Percentiles rank a stretch among this genome's conserved stretches.
Conservation (phyloP, 2,888 invertebrate species). For the Watsonalla binaria region DNA sequence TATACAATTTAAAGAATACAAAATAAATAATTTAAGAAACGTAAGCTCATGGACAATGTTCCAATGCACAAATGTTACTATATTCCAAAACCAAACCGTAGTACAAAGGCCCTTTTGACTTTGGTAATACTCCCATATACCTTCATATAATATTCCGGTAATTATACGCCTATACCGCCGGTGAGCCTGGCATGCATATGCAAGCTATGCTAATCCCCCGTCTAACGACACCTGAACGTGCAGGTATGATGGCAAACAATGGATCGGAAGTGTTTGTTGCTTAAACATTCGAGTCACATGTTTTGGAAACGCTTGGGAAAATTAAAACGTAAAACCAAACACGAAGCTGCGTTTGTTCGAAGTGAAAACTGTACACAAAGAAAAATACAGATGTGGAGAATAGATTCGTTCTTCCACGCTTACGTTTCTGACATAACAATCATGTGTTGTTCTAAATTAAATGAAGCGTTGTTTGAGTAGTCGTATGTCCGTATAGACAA, state of each 20-base stretch:
- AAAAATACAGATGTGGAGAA: too few relatives aligned
- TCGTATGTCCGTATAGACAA: too few relatives aligned
- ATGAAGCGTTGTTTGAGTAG: too few relatives aligned
- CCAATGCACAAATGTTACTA: too few relatives aligned
- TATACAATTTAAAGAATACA: too few relatives aligned
- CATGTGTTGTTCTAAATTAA: too few relatives aligned
- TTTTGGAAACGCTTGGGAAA: not conserved
- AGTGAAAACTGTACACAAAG: not conserved
- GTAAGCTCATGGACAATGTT: too few relatives aligned
- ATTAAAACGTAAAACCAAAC: conserved; percentile 1
- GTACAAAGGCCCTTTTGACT: not conserved
- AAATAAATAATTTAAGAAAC: too few relatives aligned
- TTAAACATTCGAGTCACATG: not conserved
- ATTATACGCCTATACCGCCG: conserved; percentile 32
- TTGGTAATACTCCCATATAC: not conserved
- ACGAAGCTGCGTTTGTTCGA: not conserved
- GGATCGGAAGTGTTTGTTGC: not conserved
- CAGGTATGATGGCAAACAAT: not conserved
- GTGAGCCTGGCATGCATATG: conserved; percentile 34
- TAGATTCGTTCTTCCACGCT: too few relatives aligned
- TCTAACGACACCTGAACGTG: conserved; percentile 4
- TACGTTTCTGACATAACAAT: too few relatives aligned
- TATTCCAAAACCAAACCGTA: not conserved
- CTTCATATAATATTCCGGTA: conserved; percentile 20
- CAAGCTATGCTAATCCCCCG: conserved; percentile 31